These are phyloP conservation scores for Gadus macrocephalus DNA, from an alignment of 2,113 vertebrate species.

Conservation along the genomic window DNA sequence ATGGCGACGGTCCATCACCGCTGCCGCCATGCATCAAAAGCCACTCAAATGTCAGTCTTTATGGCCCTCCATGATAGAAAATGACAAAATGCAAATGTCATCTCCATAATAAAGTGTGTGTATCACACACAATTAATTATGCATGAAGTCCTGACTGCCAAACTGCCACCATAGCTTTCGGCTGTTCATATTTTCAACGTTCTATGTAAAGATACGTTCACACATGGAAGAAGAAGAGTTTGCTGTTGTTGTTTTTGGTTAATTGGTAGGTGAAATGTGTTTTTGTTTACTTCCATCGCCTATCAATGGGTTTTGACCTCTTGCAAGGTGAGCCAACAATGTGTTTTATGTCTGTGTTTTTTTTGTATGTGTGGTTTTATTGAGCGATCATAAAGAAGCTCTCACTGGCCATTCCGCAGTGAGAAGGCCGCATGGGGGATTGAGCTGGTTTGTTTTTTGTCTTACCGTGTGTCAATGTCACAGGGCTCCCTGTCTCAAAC, in stretches of 20 bases:
- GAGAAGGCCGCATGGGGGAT: too few species aligned
- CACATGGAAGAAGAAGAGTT: neutral
- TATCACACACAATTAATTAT: constrained; percentile 38
- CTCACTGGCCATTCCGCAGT: too few species aligned
- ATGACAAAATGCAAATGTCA: constrained; percentile 55
- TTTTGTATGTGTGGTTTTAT: too few species aligned
- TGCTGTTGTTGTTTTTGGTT: neutral
- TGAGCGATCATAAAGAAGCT: too few species aligned
- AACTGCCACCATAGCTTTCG: constrained; percentile 33
- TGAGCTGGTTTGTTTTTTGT: too few species aligned
- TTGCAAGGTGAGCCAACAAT: too few species aligned
- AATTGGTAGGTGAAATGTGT: neutral
- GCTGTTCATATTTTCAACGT: constrained; percentile 6
- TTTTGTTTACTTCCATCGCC: neutral
- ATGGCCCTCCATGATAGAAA: constrained; percentile 30
- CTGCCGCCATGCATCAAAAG: constrained; percentile 26
- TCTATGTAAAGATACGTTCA: constrained; percentile 1
- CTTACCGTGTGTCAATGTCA: too few species aligned
- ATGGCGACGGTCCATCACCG: constrained; percentile 43
- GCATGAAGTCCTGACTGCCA: constrained; percentile 21
- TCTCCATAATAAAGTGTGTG: constrained; percentile 28
- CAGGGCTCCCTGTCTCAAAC: too few species aligned
- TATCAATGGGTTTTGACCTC: neutral
- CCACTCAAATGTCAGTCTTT: constrained; percentile 30
- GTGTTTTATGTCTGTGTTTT: too few species aligned